Conservation (phyloP, 2,888 invertebrate genomes). For the Pyrrhosoma nymphula region DNA sequence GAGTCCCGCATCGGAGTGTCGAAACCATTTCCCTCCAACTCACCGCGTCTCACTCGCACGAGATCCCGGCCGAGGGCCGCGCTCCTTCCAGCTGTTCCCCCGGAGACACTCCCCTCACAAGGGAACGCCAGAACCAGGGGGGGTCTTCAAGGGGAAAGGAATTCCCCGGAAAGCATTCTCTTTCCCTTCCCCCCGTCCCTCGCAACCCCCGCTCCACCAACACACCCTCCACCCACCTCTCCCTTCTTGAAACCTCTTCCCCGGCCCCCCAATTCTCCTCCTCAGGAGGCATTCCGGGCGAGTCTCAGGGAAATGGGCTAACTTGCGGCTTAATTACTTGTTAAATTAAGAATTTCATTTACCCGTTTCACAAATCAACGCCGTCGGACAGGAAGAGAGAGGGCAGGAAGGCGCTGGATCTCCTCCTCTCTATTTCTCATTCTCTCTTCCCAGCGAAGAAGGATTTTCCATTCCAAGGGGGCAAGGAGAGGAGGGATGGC, state of each 20-base stretch:
- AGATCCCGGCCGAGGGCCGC: neutral
- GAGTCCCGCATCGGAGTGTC: neutral
- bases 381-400: conserved; percentile 46
- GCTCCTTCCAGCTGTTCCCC: neutral
- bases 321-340: conserved; percentile 70
- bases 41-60: neutral
- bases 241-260: neutral
- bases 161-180: neutral
- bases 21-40: neutral
- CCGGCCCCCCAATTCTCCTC: neutral
- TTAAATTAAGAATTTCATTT: conserved; percentile 70
- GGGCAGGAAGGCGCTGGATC: neutral
- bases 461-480: neutral
- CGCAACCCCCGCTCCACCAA: neutral
- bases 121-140: neutral
- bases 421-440: no score
- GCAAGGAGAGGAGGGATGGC: neutral
- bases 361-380: conserved; percentile 69
- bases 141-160: neutral
- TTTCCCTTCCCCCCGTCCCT: neutral
- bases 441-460: neutral
- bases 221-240: no score
- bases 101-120: neutral
- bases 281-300: conserved; percentile 8
- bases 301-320: conserved; percentile 62